Evolutionary conservation across 2,113 vertebrate genomes (phyloP), one percentile per base, ranked within the genome.

Genomic region (Malurus elegans): DNA sequence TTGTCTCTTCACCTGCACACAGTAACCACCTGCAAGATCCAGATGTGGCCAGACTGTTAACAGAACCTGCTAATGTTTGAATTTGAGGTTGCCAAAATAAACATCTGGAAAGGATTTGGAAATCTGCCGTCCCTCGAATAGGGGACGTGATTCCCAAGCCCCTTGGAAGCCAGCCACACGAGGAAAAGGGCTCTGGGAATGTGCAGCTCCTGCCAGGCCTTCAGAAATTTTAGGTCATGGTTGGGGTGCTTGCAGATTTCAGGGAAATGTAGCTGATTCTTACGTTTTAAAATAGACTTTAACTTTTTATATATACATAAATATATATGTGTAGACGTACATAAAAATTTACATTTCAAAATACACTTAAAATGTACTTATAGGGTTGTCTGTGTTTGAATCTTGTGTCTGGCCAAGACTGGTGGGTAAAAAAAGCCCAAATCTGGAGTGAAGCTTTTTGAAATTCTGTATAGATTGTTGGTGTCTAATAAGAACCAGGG

Each of bases 91-190:
- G 74, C 78, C 62, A 81, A 51, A 51, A 67, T 25, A 84, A 92
- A 93, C 88, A 96, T 96, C 86, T 90, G 94, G 86, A 88, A 92
- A 81, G 23, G n/a, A 75, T 86, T 88, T 84, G 73, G 73, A 48
- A 87, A 90, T 67, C 65, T 79, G 83, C 72, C 0, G 3, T 91
- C 86, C 62, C 80, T 75, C 0, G 7, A 71, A 58, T 34, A 75
- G 56, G 75, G 86, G 91, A 88, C 38, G 12, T 3, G 25, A 71
- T 69, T 96, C 90, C 64, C 85, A 82, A 86, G 66, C 54, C 71
- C 75, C 51, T 67, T 95, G 85, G 91, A 91, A 57, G 86, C 61
- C 58, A 66, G 91, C 74, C 66, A 76, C 34, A 1, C 0, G 4
- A 90, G 70, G 60, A 87, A 61, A 65, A 91, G 84, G 54, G 42